phyloP scores from a whole-genome alignment of 2,113 vertebrate genomes.

The Cynoglossus semilaevis region DNA sequence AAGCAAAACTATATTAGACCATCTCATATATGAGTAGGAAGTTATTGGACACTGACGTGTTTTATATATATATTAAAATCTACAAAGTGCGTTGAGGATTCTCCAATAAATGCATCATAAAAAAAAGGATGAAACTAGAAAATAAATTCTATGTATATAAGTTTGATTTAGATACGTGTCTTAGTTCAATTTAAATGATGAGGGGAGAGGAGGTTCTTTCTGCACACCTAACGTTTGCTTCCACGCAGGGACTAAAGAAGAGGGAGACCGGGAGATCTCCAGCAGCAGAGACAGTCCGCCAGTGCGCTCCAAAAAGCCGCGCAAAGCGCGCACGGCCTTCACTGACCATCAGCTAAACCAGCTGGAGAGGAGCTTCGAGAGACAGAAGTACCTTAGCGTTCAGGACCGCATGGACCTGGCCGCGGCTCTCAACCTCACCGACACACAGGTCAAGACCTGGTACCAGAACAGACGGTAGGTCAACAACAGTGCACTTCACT shows the following conservation, averaged over 20 bases:
- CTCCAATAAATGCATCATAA: neutral
- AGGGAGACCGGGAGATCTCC: slow-evolving; percentile 94
- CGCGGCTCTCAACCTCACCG: slow-evolving; percentile 91
- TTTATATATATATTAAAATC: too few relatives aligned
- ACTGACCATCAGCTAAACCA: slow-evolving; percentile 98
- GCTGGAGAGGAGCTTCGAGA: slow-evolving; percentile 95
- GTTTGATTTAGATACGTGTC: too few relatives aligned
- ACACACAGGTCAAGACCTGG: slow-evolving; percentile 96
- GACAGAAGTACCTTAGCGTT: slow-evolving; percentile 97
- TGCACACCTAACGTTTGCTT: too few relatives aligned
- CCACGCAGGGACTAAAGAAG: slow-evolving; percentile 87
- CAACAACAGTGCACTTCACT: too few relatives aligned
- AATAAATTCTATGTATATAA: too few relatives aligned
- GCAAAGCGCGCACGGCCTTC: slow-evolving; percentile 96
- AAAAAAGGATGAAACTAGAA: slow-evolving; percentile 21
- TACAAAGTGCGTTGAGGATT: too few relatives aligned
- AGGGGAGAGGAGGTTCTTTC: too few relatives aligned
- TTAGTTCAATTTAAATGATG: too few relatives aligned
- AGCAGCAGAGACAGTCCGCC: slow-evolving; percentile 97
- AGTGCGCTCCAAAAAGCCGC: slow-evolving; percentile 92
- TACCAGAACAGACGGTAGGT: slow-evolving; percentile 91
- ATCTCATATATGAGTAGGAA: too few relatives aligned
- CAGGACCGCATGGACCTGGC: slow-evolving; percentile 99
- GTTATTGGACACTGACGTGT: too few relatives aligned
- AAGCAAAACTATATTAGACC: too few relatives aligned